phyloP scores from a whole-genome alignment of 1,140 invertebrate genomes.

The Brachionus calyciflorus region DNA sequence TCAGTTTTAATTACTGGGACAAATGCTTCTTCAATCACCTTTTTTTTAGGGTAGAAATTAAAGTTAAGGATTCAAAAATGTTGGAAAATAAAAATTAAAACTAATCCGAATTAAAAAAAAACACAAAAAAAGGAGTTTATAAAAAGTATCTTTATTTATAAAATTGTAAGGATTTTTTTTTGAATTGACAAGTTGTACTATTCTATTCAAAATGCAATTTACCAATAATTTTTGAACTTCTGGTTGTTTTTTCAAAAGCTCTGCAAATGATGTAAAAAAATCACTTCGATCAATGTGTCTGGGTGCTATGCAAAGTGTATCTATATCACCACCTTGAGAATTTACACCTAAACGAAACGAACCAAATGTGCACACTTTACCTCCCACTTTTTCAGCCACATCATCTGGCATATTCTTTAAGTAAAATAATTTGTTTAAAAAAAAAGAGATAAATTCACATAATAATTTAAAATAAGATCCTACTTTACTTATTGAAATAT shows the following conservation, averaged over 20 bases:
- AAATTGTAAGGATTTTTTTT: too few species aligned
- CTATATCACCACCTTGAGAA: conserved; percentile 91
- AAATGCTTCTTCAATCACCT: conserved; percentile 82
- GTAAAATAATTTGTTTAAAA: background rate
- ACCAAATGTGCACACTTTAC: conserved; percentile 98
- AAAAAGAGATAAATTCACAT: too few species aligned
- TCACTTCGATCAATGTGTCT: conserved; percentile 87
- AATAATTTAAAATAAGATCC: too few species aligned
- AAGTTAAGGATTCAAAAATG: background rate
- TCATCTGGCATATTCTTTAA: conserved; percentile 37
- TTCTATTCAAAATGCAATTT: conserved; percentile 31
- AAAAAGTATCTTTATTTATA: conserved; percentile 34
- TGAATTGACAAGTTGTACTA: background rate
- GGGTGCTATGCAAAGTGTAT: conserved; percentile 94
- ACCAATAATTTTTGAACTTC: conserved; percentile 75
- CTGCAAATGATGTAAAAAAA: conserved; percentile 91
- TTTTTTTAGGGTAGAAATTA: background rate
- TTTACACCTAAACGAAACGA: conserved; percentile 87
- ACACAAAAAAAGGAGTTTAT: background rate
- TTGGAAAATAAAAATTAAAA: background rate
- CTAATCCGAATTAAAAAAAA: background rate
- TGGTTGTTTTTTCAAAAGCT: conserved; percentile 78
- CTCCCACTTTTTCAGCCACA: conserved; percentile 67
- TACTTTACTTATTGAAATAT: conserved; percentile 62
- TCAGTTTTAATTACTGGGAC: conserved; percentile 99